Conservation (phyloP, 2,113 vertebrate species). For the Charina bottae region DNA sequence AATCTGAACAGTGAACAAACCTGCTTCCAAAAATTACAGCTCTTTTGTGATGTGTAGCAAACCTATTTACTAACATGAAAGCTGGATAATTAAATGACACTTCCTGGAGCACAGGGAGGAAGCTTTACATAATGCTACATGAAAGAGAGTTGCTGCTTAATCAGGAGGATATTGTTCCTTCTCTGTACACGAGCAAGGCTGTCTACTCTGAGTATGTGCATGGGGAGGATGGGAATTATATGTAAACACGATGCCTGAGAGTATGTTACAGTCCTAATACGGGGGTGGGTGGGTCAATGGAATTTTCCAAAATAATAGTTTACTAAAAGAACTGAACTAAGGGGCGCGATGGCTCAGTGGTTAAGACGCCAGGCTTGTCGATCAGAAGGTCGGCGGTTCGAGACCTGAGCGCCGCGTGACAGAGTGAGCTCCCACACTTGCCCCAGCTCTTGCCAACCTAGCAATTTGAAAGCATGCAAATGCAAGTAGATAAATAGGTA, state of each 20-base stretch:
- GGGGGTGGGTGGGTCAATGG: background rate
- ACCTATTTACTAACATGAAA: conserved; percentile 42
- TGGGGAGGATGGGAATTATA: background rate
- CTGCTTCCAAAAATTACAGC: conserved; percentile 29
- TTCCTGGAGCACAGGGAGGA: conserved; percentile 39
- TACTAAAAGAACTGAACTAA: background rate
- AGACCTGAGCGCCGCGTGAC: too few relatives aligned
- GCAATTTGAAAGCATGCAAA: too few relatives aligned
- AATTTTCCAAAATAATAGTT: background rate
- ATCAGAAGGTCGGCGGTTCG: too few relatives aligned
- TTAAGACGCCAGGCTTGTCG: too few relatives aligned
- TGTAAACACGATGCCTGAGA: background rate
- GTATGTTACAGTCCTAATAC: background rate
- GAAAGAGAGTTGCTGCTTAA: conserved; percentile 15
- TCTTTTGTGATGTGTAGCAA: conserved; percentile 38
- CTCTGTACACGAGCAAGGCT: background rate
- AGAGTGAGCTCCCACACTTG: too few relatives aligned
- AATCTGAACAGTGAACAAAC: conserved; percentile 31
- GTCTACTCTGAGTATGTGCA: background rate
- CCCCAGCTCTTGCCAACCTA: too few relatives aligned
- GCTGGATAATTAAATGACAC: conserved; percentile 39
- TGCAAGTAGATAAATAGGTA: too few relatives aligned
- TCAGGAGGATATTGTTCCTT: conserved; percentile 33
- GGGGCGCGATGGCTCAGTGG: too few relatives aligned
- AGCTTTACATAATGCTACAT: conserved; percentile 32